Percentiles rank a stretch among this genome's conserved stretches.
phyloP scores from a whole-genome alignment of 2,888 invertebrate species.

The Melanostoma mellinum region DNA sequence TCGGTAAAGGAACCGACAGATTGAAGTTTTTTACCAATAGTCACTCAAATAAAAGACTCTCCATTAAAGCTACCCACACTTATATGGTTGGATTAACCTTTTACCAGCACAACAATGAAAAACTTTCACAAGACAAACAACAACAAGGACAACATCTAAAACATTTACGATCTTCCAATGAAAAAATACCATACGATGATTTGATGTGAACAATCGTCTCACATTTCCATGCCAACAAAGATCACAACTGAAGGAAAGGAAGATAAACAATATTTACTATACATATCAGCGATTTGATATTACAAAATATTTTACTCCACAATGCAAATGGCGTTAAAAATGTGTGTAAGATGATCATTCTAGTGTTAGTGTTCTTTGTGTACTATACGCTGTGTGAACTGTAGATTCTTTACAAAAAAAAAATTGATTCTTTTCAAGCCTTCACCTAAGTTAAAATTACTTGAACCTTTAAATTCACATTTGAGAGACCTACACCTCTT shows the following conservation, averaged over 20 bases:
- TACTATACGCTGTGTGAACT: conserved; percentile 29
- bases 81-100: neutral
- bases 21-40: too few relatives aligned
- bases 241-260: conserved; percentile 9
- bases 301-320: conserved; percentile 29
- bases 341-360: conserved; percentile 47
- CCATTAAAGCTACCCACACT: too few relatives aligned
- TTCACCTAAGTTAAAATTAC: conserved; percentile 45
- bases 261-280: conserved; percentile 1
- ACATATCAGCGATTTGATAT: conserved; percentile 52
- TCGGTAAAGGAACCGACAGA: too few relatives aligned
- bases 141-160: conserved; percentile 49
- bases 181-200: conserved; percentile 8
- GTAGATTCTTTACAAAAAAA: conserved; percentile 22
- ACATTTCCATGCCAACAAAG: conserved; percentile 46
- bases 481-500: conserved; percentile 59
- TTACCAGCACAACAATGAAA: neutral
- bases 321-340: conserved; percentile 52
- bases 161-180: neutral
- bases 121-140: conserved; percentile 50
- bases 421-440: conserved; percentile 45
- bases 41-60: too few relatives aligned
- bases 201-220: conserved; percentile 37
- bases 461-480: conserved; percentile 25
- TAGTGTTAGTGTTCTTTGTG: conserved; percentile 66